phyloP scores from a whole-genome alignment of 2,113 vertebrate species.

The Ochotona princeps region DNA sequence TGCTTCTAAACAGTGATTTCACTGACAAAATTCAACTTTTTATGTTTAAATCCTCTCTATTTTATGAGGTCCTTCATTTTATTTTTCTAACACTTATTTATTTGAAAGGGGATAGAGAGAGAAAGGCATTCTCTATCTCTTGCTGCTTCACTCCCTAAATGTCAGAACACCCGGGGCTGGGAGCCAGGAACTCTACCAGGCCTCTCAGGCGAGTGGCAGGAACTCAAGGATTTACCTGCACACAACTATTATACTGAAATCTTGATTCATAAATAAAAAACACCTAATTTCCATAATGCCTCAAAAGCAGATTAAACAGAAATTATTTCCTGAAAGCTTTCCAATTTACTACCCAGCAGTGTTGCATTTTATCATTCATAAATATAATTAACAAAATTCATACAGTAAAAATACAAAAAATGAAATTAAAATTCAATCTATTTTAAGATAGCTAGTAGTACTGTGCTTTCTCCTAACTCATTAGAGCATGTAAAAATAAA shows the following conservation, averaged over 20 bases:
- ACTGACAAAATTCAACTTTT: conserved; percentile 21
- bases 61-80: not conserved
- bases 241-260: conserved; percentile 16
- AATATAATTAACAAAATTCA: conserved; percentile 39
- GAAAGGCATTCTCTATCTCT: not conserved
- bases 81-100: not conserved
- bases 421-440: not conserved
- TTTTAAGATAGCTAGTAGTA: not conserved
- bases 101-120: not conserved
- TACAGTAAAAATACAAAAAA: not conserved
- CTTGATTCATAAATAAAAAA: conserved; percentile 34
- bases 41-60: conserved; percentile 20
- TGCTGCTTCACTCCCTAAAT: too few relatives aligned
- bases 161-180: too few relatives aligned
- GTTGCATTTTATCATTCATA: not conserved
- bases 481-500: conserved; percentile 7
- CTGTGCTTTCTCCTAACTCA: not conserved
- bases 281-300: not conserved
- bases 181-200: too few relatives aligned
- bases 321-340: conserved; percentile 34
- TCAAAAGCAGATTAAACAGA: conserved; percentile 49
- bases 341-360: conserved; percentile 23
- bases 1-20: not conserved
- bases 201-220: too few relatives aligned
- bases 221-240: not conserved